A percentile compares a stretch with the other conserved stretches of the same genome.
These are phyloP conservation scores for Acanthopagrus latus DNA, from an alignment of 2,797 vertebrate species.

Conservation along the genomic window DNA sequence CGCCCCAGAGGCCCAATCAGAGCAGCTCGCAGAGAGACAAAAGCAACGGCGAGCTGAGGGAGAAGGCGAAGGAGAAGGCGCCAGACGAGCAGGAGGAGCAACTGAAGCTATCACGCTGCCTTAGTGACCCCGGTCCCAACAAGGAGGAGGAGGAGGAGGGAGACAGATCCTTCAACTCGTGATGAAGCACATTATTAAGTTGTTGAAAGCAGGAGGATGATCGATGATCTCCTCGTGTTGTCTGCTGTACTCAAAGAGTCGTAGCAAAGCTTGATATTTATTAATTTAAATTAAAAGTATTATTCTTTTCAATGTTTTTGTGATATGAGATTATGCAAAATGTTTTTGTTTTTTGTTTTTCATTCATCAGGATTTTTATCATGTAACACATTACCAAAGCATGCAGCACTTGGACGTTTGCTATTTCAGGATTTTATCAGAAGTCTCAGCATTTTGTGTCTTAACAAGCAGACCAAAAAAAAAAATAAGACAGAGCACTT, in stretches of 20 bases:
- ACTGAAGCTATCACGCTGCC: conserved; percentile 85
- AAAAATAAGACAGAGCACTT: conserved; percentile 18
- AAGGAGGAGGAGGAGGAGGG: conserved; percentile 83
- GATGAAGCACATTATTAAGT: conserved; percentile 33
- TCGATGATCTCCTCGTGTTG: background rate
- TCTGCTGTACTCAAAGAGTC: conserved; percentile 2
- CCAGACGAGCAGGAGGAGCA: conserved; percentile 80
- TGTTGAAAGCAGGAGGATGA: conserved; percentile 2
- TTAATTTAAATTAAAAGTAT: background rate
- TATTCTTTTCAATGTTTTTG: conserved; percentile 23
- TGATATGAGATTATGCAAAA: conserved; percentile 6
- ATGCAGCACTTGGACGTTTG: background rate
- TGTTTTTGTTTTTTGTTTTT: conserved; percentile 1
- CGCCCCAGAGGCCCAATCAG: conserved; percentile 18
- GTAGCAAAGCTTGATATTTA: conserved; percentile 44
- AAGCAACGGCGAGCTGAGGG: background rate
- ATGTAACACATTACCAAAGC: conserved; percentile 41
- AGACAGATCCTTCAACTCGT: conserved; percentile 77
- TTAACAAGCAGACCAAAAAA: conserved; percentile 14
- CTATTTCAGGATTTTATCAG: conserved; percentile 1
- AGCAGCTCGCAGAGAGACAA: background rate
- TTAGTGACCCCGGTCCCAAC: conserved; percentile 91
- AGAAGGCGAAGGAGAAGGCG: conserved; percentile 30
- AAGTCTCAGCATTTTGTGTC: conserved; percentile 26
- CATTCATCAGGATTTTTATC: conserved; percentile 4